Base-by-base conservation (phyloP, 2,113 vertebrate genomes). In the Percina caprodes region DNA sequence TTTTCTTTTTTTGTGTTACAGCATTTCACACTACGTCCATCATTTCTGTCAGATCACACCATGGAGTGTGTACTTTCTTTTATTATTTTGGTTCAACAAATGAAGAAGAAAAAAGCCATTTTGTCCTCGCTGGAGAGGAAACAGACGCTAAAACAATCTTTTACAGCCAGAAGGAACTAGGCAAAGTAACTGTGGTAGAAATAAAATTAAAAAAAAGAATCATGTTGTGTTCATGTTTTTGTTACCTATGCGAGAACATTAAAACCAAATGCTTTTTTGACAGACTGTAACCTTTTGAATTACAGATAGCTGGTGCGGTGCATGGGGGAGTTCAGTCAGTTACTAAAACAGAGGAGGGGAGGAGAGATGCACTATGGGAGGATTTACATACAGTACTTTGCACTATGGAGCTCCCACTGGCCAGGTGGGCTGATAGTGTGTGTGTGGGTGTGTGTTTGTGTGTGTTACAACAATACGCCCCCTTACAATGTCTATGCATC, bases 341-440 rank as follows among this genome's bases (percentile, higher is more conserved):
- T 90, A 91, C 86, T 82, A 52, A 77, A 80, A 79, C 82, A 79
- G 83, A 45, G 67, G 83, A 68, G 58, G 88, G 84, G 82, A 77
- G 79, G 88, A 80, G 84, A 91, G 88, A 90, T 92, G 92, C 91
- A 92, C 90, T 92, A 88, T 69, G 81, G 88, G 89, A 90, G 79
- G 74, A 95, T 94, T 94, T 94, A 94, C 93, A 94, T 94, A 94
- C 93, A 95, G 93, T 93, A 93, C 93, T 94, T 95, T 95, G 94
- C 94, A 95, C 95, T 95, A 92, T 88, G 84, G 88, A 90, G 91
- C 91, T 90, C 91, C 92, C 82, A 83, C 58, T 78, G 78, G 62
- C 86, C 87, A 86, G 70, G 86, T 90, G 87, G 87, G 85, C 86
- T 86, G 89, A 92, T 92, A 87, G 90, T 91, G 91, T 88, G 91